Base-by-base conservation (phyloP, 2,888 invertebrate species). In the Monochamus alternatus region DNA sequence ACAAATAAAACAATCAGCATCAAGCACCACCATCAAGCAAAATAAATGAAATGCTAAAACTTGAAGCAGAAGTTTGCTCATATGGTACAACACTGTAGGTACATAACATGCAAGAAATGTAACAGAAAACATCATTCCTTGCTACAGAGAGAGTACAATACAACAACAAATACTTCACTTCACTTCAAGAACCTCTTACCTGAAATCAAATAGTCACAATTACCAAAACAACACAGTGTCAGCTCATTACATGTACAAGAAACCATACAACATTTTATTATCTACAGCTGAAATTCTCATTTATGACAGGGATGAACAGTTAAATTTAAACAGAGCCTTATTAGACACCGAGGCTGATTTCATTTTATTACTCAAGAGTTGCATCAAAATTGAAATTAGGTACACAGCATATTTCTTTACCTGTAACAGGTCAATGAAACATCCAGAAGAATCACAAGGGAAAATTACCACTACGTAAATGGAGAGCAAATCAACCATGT, bases 281-380 rank as follows among this genome's bases (percentile, higher is more conserved):
- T 65, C 65, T 2, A 65, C 65, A 22, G 65, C 65, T 22, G 44
- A 65, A 65, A 14, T 64, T 22, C 7, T 32, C 5, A 10, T 62
- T 5, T 62, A 62, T 32, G 62, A 62, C 4, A 32, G 5, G 8
- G 38, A 32, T 3, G 32, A 5, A 22, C 31, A 62, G 31, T 12
- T 44, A 38, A 43, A 63, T 10, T 14, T 44, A 14, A 51, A 47
- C 44, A 22, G 47, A 65, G 65, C 32, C 12, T 22, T 47, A 22
- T 30, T 65, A 5, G 65, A 65, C 14, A 44, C 47, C 5, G 65
- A 30, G 0, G 51, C 47, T 1, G 30, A 22, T 65, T 47, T 10
- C 3, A 65, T 22, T 65, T 65, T 47, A 63, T 63, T 4, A 65
- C 47, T 3, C 65, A 65, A 65, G 47, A 65, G 3, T 30, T 65